Conservation (phyloP, 2,113 vertebrate genomes). For the Nycticorax nycticorax region DNA sequence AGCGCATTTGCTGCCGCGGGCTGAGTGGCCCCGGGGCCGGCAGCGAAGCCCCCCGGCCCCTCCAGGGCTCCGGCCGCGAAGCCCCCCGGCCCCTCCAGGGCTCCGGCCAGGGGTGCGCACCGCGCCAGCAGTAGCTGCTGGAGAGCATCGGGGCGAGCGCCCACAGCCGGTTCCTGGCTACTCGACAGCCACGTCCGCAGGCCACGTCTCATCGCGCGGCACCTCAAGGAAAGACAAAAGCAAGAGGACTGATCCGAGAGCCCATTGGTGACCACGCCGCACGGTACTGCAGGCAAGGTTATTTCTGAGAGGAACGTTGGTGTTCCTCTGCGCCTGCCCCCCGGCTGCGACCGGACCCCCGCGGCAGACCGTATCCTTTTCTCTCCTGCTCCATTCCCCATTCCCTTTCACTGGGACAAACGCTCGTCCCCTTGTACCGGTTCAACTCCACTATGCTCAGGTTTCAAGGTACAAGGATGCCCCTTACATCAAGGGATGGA, state of each 20-base stretch:
- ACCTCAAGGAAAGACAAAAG: neutral
- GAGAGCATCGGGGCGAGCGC: neutral
- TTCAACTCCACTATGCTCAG: neutral
- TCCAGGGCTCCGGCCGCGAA: neutral
- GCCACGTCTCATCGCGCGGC: neutral
- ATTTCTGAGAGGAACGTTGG: neutral
- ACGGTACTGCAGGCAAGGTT: neutral
- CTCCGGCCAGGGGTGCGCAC: neutral
- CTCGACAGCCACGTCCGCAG: neutral
- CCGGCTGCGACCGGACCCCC: neutral
- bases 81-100: neutral
- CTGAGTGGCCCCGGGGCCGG: neutral
- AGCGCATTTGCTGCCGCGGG: rapidly evolving
- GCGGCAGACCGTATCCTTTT: rapidly evolving
- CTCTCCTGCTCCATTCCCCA: neutral
- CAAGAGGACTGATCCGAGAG: neutral
- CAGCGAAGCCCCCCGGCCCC: neutral
- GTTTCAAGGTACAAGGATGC: neutral
- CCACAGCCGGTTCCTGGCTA: neutral
- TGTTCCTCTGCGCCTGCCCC: rapidly evolving
- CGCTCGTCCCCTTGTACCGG: neutral
- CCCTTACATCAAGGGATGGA: rapidly evolving
- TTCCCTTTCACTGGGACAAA: neutral
- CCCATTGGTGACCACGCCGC: neutral
- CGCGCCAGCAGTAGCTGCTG: neutral